Base-by-base conservation (phyloP, 2,888 invertebrate genomes). In the Limnephilus lunatus region DNA sequence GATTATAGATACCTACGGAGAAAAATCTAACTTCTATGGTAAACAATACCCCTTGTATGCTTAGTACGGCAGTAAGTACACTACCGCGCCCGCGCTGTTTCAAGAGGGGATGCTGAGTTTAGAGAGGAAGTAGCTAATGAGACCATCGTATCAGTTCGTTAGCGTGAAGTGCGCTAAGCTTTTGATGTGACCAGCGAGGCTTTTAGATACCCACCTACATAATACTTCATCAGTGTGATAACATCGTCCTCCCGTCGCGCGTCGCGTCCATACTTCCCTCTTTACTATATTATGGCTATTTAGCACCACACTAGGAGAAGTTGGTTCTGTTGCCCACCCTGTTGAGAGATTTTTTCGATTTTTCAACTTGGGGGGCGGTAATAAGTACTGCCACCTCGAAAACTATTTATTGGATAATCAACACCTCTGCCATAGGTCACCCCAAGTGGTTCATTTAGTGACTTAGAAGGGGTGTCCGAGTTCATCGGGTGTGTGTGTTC, bases 101-200 rank as follows among this genome's bases (percentile, higher is more conserved):
- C 25, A 25, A 25, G 25, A n/a, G 68, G 68, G n/a, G 25, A 68
- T 25, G 83, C 35, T 9, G 25, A 83, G 83, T 14, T 32, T 19
- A 15, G 25, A 32, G 39, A n/a, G 39, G 83, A 32, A 83, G 83
- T 32, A 32, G 83, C 83, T 83, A 83, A 83, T 83, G 83, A 83
- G 83, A 83, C 14, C 35, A 83, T 25, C 25, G 68, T 68, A 68
- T 68, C 68, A 68, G 68, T 68, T 68, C 68, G 68, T 68, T 68
- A 68, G 68, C 68, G 68, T 25, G 25, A 68, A 68, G 68, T 68
- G 68, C 68, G 68, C 68, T 68, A 68, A 68, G 68, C 68, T 68
- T 68, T 68, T 68, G 68, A 68, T 68, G 68, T 68, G 68, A 68
- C 68, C 68, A 68, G 25, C 68, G 19, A 19, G 19, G 25, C 25